Percentiles rank a stretch among this genome's conserved stretches.
These are phyloP conservation scores for Girardinus metallicus DNA, from an alignment of 2,797 vertebrate species.

Conservation along the genomic window DNA sequence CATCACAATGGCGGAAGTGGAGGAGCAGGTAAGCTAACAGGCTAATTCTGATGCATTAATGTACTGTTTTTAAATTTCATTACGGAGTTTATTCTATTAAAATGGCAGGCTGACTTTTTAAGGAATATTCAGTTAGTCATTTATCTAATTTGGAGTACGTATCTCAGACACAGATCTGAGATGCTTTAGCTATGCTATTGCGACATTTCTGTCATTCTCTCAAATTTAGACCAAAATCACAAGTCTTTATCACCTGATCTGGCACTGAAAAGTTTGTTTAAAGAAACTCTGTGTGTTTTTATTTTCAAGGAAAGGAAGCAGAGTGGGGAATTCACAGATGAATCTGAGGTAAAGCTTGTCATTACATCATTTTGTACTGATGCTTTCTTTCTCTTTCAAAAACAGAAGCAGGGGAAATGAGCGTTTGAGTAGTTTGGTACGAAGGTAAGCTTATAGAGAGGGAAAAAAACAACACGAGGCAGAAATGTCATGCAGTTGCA, in stretches of 20 bases:
- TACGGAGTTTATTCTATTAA: not conserved
- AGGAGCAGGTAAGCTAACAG: constrained; percentile 83
- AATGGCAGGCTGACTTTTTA: not conserved
- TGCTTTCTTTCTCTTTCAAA: constrained; percentile 5
- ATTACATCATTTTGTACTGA: constrained; percentile 6
- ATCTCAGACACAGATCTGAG: not conserved
- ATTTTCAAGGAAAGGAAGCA: constrained; percentile 83
- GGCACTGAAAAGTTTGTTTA: not conserved
- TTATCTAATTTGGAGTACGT: not conserved
- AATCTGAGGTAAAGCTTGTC: constrained; percentile 90
- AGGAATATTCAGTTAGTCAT: not conserved
- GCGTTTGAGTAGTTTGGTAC: constrained; percentile 5
- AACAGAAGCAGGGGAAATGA: constrained; percentile 4
- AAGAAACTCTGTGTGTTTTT: constrained; percentile 31
- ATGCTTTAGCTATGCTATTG: not conserved
- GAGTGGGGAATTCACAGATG: constrained; percentile 93
- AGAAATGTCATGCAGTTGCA: constrained; percentile 48
- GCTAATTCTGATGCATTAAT: constrained; percentile 27
- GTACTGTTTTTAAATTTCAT: not conserved
- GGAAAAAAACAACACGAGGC: not conserved
- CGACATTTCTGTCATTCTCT: not conserved
- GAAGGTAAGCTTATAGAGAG: not conserved
- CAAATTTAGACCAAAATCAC: not conserved
- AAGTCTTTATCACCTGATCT: not conserved
- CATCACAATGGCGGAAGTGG: constrained; percentile 87